Conservation (phyloP, 2,888 invertebrate species). For the Ptychoptera contaminata region DNA sequence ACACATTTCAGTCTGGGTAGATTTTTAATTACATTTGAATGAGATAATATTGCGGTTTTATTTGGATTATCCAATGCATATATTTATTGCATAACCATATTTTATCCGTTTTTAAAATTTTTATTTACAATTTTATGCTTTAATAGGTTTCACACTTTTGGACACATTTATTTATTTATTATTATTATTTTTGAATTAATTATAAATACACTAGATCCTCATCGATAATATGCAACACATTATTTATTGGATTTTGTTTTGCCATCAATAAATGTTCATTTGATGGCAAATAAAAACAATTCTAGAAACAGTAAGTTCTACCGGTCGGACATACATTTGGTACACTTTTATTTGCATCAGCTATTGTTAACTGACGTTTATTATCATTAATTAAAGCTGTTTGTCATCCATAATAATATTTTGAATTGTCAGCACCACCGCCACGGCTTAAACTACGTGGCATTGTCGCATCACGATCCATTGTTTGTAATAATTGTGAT, state of each 20-base stretch:
- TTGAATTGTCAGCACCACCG: slow-evolving; percentile 13
- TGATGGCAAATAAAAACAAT: slow-evolving; percentile 13
- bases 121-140: no score
- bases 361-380: slow-evolving; percentile 19
- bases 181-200: not conserved
- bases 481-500: slow-evolving; percentile 9
- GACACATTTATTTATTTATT: no score
- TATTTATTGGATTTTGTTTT: no score
- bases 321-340: slow-evolving; percentile 17
- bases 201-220: slow-evolving; percentile 4
- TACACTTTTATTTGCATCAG: not conserved
- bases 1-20: no score
- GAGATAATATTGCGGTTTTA: no score
- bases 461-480: slow-evolving; percentile 20
- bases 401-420: slow-evolving; percentile 30
- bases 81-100: no score
- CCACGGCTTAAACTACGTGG: slow-evolving; percentile 17
- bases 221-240: no score
- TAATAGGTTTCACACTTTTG: no score
- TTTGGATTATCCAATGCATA: no score
- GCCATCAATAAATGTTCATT: not conserved
- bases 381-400: slow-evolving; percentile 1
- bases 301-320: slow-evolving; percentile 28
- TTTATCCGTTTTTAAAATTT: no score
- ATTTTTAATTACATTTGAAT: no score